Percentiles rank a stretch among this genome's conserved stretches.
Evolutionary conservation across 2,797 vertebrate species (phyloP).

Genomic region (Synanceia verrucosa): DNA sequence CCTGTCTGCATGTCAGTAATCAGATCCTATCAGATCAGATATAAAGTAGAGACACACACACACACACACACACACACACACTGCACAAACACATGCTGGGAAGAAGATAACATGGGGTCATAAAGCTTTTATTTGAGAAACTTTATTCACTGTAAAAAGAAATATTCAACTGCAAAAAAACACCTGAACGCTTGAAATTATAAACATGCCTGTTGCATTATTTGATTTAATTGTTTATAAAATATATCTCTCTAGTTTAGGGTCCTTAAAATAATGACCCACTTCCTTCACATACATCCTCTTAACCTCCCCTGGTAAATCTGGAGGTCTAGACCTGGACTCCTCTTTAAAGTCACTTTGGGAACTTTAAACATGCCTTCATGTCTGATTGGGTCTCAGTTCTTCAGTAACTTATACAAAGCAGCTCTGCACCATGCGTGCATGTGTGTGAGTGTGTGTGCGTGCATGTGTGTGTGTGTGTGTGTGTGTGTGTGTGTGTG

Average conservation of each 20-base stretch:
- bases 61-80: neutral
- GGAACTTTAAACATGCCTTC: slow-evolving; percentile 81
- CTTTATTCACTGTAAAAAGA: neutral
- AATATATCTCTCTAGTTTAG: slow-evolving; percentile 6
- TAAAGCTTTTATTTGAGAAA: neutral
- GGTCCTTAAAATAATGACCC: slow-evolving; percentile 11
- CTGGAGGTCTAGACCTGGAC: slow-evolving; percentile 41
- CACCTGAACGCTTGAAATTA: neutral
- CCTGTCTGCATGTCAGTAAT: slow-evolving; percentile 33
- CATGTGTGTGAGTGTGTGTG: slow-evolving; percentile 16
- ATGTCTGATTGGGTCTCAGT: slow-evolving; percentile 85
- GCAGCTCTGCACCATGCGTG: slow-evolving; percentile 61
- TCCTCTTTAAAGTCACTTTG: slow-evolving; percentile 74
- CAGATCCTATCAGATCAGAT: too few species aligned
- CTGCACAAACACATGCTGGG: neutral
- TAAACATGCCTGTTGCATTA: neutral
- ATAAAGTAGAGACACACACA: slow-evolving; percentile 22
- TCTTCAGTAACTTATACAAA: slow-evolving; percentile 86
- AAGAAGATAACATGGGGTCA: slow-evolving; percentile 6
- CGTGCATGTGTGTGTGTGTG: slow-evolving; percentile 10
- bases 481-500: slow-evolving; percentile 25
- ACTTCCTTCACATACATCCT: slow-evolving; percentile 21
- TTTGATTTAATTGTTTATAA: neutral
- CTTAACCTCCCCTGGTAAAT: slow-evolving; percentile 22
- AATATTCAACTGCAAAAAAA: neutral